Percentiles rank a stretch among this genome's conserved stretches.
Conservation (phyloP, 23 tunicate genomes). For the Diplosoma virens region DNA sequence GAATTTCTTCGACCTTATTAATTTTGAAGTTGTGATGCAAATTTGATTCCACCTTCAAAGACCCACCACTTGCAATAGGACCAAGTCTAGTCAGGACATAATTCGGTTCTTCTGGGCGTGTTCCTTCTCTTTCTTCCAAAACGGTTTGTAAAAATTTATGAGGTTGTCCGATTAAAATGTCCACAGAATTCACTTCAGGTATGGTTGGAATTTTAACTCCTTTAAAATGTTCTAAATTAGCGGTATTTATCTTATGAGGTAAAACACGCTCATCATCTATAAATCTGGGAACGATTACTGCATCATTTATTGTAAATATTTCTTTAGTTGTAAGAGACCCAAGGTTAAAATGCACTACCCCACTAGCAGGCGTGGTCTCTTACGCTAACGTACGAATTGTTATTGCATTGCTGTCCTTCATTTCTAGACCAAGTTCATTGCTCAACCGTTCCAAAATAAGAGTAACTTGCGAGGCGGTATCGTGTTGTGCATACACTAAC, state of each 20-base stretch:
- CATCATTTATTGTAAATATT: not conserved
- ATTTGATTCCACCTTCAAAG: not conserved
- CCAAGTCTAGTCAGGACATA: not conserved
- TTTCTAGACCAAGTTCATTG: not conserved
- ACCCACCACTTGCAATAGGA: not conserved
- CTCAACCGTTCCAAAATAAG: not conserved
- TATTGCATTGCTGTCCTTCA: not conserved
- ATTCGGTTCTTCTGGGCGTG: not conserved
- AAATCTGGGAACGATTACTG: not conserved
- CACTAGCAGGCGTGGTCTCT: not conserved
- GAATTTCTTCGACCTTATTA: not conserved
- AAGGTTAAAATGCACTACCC: not conserved
- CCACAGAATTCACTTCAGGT: not conserved
- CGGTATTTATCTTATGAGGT: not conserved
- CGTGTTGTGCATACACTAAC: not conserved
- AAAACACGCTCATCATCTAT: not conserved
- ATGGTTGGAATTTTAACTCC: not conserved
- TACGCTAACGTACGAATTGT: slow-evolving; percentile 4
- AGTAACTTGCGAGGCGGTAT: slow-evolving; percentile 10
- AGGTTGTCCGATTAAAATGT: not conserved
- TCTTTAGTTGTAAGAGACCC: not conserved
- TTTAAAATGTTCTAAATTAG: not conserved
- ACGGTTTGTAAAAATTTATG: not conserved
- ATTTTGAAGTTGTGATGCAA: not conserved
- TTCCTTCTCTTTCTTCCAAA: not conserved